Conservation (phyloP, 2,113 vertebrate genomes). For the Gasterosteus nipponicus region DNA sequence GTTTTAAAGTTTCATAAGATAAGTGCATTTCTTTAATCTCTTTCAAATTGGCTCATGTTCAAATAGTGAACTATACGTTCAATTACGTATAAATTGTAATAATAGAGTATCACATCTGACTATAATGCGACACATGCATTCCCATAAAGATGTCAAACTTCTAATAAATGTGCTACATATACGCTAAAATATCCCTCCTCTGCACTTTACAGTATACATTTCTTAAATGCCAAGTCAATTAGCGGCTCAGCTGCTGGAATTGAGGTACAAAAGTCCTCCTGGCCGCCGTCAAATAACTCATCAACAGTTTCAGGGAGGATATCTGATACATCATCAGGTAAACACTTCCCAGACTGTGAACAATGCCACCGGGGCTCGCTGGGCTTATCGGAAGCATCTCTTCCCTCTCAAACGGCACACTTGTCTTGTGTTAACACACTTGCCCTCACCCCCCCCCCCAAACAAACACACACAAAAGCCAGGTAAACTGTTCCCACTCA, state of each 20-base stretch:
- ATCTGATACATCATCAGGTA: conserved; percentile 66
- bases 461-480: conserved; percentile 20
- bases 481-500: conserved; percentile 34
- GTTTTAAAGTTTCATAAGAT: conserved; percentile 2
- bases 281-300: conserved; percentile 58
- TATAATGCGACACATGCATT: neutral
- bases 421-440: conserved; percentile 23
- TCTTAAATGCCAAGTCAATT: conserved; percentile 35
- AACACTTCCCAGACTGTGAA: conserved; percentile 70
- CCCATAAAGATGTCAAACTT: neutral
- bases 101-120: neutral
- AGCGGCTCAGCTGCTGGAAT: conserved; percentile 33
- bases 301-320: conserved; percentile 71
- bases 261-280: conserved; percentile 59
- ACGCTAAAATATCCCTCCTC: neutral
- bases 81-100: neutral
- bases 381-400: conserved; percentile 46
- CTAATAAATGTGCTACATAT: neutral
- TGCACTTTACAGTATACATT: conserved; percentile 27
- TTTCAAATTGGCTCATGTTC: neutral
- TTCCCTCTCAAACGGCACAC: conserved; percentile 37
- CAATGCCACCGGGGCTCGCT: conserved; percentile 64
- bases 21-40: neutral
- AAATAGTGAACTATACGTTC: neutral
- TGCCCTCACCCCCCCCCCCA: conserved; percentile 11